These are phyloP conservation scores for Aricia agestis DNA, from an alignment of 1,140 invertebrate genomes.

Conservation along the genomic window DNA sequence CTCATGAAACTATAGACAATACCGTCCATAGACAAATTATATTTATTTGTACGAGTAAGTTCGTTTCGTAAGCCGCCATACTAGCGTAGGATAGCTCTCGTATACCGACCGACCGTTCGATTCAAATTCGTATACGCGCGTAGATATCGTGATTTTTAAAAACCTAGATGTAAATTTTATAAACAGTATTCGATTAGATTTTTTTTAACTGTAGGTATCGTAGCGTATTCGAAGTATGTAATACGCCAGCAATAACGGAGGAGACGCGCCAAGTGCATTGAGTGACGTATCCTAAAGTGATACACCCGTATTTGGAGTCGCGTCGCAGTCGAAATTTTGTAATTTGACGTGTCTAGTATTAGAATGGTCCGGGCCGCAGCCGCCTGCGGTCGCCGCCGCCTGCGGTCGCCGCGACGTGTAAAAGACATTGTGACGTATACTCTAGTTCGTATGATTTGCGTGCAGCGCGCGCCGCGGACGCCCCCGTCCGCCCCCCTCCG, in stretches of 20 bases:
- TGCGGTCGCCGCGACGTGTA: background rate
- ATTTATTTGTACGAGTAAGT: conserved; percentile 63
- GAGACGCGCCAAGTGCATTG: background rate
- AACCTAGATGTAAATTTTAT: conserved; percentile 47
- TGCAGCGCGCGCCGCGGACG: background rate
- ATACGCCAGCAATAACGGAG: conserved; percentile 4
- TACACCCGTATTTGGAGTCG: background rate
- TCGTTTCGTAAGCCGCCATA: conserved; percentile 56
- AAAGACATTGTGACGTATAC: background rate
- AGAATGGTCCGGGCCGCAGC: background rate
- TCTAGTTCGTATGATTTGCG: conserved; percentile 1
- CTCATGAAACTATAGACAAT: conserved; percentile 59
- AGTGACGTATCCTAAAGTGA: background rate
- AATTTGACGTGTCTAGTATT: background rate
- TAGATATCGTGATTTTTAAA: conserved; percentile 44
- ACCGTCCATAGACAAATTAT: conserved; percentile 66
- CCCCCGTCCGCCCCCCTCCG: background rate
- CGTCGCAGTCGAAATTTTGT: background rate
- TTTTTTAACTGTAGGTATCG: conserved; percentile 26
- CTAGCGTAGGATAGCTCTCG: conserved; percentile 34
- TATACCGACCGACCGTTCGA: conserved; percentile 22
- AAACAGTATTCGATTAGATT: conserved; percentile 36
- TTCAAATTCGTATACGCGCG: conserved; percentile 64
- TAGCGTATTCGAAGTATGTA: conserved; percentile 27
- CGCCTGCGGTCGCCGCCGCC: background rate